phyloP scores from a whole-genome alignment of 2,797 vertebrate genomes.

The Scolopax rusticola region DNA sequence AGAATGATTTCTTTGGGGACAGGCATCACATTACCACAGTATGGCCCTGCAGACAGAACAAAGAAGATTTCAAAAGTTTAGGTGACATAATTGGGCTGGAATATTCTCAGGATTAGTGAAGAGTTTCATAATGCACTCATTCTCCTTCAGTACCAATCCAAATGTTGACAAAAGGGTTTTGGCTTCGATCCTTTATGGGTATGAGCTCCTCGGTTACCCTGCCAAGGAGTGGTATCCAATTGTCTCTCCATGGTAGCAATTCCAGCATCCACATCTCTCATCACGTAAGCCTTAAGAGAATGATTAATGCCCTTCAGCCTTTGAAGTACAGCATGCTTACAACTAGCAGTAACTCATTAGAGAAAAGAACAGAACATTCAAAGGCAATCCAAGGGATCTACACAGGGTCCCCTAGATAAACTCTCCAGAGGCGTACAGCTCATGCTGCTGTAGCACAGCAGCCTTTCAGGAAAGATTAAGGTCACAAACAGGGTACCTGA shows the following conservation, averaged over 20 bases:
- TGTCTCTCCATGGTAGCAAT: background rate
- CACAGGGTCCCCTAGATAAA: background rate
- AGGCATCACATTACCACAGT: constrained; percentile 79
- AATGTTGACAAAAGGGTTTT: constrained; percentile 50
- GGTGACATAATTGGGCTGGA: background rate
- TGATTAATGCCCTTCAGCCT: constrained; percentile 5
- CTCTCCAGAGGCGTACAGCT: background rate
- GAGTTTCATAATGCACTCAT: background rate
- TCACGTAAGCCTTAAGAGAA: constrained; percentile 17
- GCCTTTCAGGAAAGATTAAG: background rate
- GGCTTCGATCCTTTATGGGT: background rate
- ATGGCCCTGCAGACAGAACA: constrained; percentile 75
- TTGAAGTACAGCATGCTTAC: constrained; percentile 33
- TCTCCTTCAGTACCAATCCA: constrained; percentile 15
- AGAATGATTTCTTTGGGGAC: constrained; percentile 78
- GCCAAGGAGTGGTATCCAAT: constrained; percentile 28
- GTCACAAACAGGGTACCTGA: background rate
- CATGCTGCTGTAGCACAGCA: background rate
- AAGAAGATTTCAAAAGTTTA: constrained; percentile 35
- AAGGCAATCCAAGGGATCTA: constrained; percentile 21
- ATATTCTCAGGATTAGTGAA: background rate
- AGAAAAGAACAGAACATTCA: constrained; percentile 17
- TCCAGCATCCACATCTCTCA: background rate
- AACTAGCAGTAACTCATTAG: constrained; percentile 36
- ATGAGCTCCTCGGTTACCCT: constrained; percentile 1